These are phyloP conservation scores for Esperia sulphurella DNA, from an alignment of 2,888 invertebrate species.

Conservation along the genomic window DNA sequence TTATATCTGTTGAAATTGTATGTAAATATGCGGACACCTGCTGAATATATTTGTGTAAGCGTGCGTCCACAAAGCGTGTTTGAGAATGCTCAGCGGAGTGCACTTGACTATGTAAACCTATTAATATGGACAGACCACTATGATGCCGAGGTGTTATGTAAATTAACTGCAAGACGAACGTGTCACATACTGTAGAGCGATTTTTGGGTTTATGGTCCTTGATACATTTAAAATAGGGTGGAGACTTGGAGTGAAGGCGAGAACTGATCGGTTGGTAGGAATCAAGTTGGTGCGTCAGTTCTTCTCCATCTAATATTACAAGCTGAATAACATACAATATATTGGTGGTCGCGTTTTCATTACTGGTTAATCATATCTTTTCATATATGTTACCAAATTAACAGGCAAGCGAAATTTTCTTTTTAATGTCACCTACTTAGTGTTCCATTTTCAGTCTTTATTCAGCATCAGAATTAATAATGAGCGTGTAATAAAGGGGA, in stretches of 20 bases:
- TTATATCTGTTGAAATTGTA: slow-evolving; percentile 70
- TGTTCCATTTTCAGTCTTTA: background rate
- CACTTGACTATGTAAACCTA: slow-evolving; percentile 70
- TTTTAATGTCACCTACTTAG: too few species aligned
- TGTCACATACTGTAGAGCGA: slow-evolving; percentile 40
- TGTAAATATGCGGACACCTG: slow-evolving; percentile 76
- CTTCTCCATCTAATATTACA: too few species aligned
- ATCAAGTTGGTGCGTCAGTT: too few species aligned
- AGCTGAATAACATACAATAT: too few species aligned
- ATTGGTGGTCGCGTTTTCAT: too few species aligned
- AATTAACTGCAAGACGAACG: slow-evolving; percentile 43
- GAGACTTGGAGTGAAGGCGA: background rate
- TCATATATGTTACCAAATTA: too few species aligned
- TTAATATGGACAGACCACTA: slow-evolving; percentile 56
- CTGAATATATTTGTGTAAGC: slow-evolving; percentile 66
- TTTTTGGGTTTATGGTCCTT: slow-evolving; percentile 18
- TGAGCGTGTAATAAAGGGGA: background rate
- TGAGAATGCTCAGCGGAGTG: slow-evolving; percentile 63
- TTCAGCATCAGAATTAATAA: background rate
- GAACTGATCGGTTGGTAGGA: too few species aligned
- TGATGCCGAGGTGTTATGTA: slow-evolving; percentile 59
- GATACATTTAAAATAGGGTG: slow-evolving; percentile 5
- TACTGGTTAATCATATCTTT: too few species aligned
- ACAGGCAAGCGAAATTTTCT: too few species aligned
- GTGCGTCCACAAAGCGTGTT: slow-evolving; percentile 51